A percentile compares a stretch with the other conserved stretches of the same genome.
Evolutionary conservation across 2,888 invertebrate species (phyloP).

Genomic region (Diadegma fenestrale): DNA sequence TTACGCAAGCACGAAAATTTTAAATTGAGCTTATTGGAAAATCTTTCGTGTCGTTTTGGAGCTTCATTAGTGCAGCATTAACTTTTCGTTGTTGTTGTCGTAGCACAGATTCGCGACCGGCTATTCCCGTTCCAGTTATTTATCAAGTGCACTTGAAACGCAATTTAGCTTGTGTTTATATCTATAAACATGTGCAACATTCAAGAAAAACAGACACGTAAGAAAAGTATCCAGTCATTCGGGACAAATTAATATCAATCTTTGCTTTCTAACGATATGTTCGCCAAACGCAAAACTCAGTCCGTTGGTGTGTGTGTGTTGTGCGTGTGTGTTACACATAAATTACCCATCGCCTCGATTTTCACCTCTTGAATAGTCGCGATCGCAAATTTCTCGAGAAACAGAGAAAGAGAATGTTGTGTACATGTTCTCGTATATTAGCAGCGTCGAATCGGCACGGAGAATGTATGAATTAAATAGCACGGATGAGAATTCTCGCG

Average conservation of each 20-base stretch:
- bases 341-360: conserved; percentile 61
- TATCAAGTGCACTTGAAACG: conserved; percentile 2
- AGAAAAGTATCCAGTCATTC: conserved; percentile 70
- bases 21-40: neutral
- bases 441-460: neutral
- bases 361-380: conserved; percentile 47
- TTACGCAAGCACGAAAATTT: neutral
- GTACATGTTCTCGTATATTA: conserved; percentile 7
- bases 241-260: conserved; percentile 71
- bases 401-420: conserved; percentile 50
- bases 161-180: neutral
- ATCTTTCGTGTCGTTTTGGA: neutral
- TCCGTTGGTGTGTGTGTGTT: neutral
- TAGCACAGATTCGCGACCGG: conserved; percentile 61
- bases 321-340: conserved; percentile 52
- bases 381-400: conserved; percentile 61
- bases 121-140: conserved; percentile 59
- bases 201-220: conserved; percentile 45
- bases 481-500: conserved; percentile 32
- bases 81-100: conserved; percentile 2
- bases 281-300: conserved; percentile 21
- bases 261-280: conserved; percentile 70
- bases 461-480: conserved; percentile 35
- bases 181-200: conserved; percentile 13
- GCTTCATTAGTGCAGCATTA: neutral